Base-by-base conservation (phyloP, 2,797 vertebrate genomes). In the Periophthalmus magnuspinnatus region DNA sequence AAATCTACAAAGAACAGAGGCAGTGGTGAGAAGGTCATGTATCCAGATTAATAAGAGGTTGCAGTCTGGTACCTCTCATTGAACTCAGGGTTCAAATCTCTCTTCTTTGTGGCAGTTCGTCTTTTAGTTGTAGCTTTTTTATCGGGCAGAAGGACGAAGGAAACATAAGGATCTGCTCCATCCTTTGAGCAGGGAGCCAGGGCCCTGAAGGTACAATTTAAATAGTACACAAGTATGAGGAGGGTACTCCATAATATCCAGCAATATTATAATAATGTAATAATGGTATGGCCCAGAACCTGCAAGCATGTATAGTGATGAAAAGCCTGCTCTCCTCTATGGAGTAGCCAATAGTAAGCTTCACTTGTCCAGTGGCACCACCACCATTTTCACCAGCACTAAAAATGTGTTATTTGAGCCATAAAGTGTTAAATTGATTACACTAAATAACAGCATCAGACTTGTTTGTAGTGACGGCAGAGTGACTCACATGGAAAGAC, bases 91-190 rank as follows among this genome's bases (percentile, higher is more conserved):
- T 94, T 96, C 56, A 95, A 89, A 65, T 95, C 96, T 80, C 87
- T 94, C 88, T 93, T 97, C 88, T 95, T 97, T 67, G 94, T 93
- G 6, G 67, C 82, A 0, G 96, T 98, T 87, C 96, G 96, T 84
- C 93, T 94, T 90, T 98, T 98, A 89, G 93, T 95, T 84, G 88
- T 89, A 0, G 91, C 94, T 86, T 92, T 94, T 84, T 95, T 97
- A 91, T 98, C 97, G 0, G 96, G 97, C 63, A 95, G 90, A 36
- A 98, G 95, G 78, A 93, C 80, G 76, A 97, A 91, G 19, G 95
- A 94, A 41, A 97, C 87, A 0, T 97, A 97, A 2, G 95, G 93
- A 84, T 98, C 96, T 0, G 96, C 95, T 0, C 92, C 90, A 0
- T 98, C 97, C 75, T 95, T 96, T 9, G 94, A 93, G 70, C 84